Evolutionary conservation across 2,888 invertebrate genomes (phyloP), one percentile per base, ranked within the genome.

Genomic region (Tipula unca): DNA sequence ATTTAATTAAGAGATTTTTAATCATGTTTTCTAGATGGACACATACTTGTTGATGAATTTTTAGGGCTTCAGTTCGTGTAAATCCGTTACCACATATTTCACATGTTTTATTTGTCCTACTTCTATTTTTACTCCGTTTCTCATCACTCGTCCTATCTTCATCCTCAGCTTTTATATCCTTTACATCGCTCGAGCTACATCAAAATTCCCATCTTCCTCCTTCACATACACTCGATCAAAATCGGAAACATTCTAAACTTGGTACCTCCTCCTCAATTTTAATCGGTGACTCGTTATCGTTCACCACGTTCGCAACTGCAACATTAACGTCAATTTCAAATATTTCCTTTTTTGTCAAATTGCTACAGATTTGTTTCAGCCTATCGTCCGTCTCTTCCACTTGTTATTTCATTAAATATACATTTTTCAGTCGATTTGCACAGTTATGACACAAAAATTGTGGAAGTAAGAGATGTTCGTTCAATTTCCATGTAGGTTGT

Each of bases 1-100:
- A 25, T 69, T 69, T 8, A n/a, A n/a, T n/a, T n/a, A n/a, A n/a
- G n/a, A n/a, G n/a, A n/a, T n/a, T 3, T 3, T n/a, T 14, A 48
- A 48, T 5, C n/a, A 48, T 17, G 3, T 5, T 1, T 17, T 17
- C 32, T 6, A 4, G 32, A 6, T 6, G 1, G 4, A 17, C 3
- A 0, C 17, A 1, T 32, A 83, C 83, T 32, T 32, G 84, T 13
- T 35, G 20, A 36, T 84, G 84, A 39, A 36, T 84, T 35, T 36
- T 32, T n/a, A 84, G 14, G 3, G 35, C 39, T 8, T 36, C 84
- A 10, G 20, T 36, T 8, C 36, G n/a, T 17, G 84, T 36, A 36
- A 84, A 84, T 20, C 20, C 36, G 20, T 84, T 84, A 84, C 36
- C 84, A 39, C 84, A 84, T 36, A 84, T 36, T 36, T 36, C 36